Base-by-base conservation (phyloP, 2,888 invertebrate species). In the Hirtodrosophila alboralis region DNA sequence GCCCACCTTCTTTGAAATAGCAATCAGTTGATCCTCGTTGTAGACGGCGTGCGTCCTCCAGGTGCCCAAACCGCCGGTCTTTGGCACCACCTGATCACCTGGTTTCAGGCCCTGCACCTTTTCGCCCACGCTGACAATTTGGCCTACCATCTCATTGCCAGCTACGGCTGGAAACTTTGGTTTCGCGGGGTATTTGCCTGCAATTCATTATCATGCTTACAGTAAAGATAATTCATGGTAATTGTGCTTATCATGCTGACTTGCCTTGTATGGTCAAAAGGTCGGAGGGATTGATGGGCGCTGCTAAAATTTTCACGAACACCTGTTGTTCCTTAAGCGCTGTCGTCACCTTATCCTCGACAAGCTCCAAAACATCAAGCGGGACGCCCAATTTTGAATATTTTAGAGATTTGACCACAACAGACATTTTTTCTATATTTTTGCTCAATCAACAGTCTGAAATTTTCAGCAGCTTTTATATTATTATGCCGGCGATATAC, bases 231-330 rank as follows among this genome's bases (percentile, higher is more conserved):
- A 36, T n/a, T 28, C 1, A 6, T 30, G 21, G 1, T 2, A 6
- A 4, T 16, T 2, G 5, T 3, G 4, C 5, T 4, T 12, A 4
- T 0, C 2, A 6, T 26, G 6, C 9, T 4, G 10, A 27, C 30
- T 53, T 89, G 92, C 98, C 98, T 92, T 98, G 97, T 76, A 99
- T 97, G 40, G 96, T 97, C 90, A 99, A 99, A 51, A 99, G 97
- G 90, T 99, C 99, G 0, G 99, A 97, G 4, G 99, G 99, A 91
- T 99, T 99, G 7, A 99, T 94, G 0, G 99, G 97, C 0, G 98
- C 94, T 23, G 97, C 96, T 36, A 98, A 85, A 93, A 97, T 96
- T 88, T 95, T 94, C 0, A 98, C 93, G 16, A 96, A 89, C 1
- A 98, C 94, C 91, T 98, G 92, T 41, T 92, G 92, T 54, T 92